phyloP scores from a whole-genome alignment of 2,888 invertebrate species.

The Heteropelma amictum region DNA sequence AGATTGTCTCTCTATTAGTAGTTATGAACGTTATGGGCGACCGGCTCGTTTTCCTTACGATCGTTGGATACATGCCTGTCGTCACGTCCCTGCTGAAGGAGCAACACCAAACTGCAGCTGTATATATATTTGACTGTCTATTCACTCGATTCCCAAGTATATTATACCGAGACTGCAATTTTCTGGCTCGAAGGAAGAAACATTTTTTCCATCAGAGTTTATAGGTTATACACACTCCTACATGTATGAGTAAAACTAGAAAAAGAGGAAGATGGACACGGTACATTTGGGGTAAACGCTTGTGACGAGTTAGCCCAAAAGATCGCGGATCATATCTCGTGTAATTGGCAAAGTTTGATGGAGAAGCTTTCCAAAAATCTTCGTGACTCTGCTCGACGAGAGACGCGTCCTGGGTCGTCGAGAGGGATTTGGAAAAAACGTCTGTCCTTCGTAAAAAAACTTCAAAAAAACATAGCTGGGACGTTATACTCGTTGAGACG shows the following conservation, averaged over 20 bases:
- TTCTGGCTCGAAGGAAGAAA: slow-evolving; percentile 37
- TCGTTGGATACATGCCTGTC: slow-evolving; percentile 24
- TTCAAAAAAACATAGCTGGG: no score
- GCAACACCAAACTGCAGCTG: slow-evolving; percentile 5
- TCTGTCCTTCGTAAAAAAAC: no score
- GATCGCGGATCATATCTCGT: slow-evolving; percentile 14
- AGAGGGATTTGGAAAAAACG: background rate
- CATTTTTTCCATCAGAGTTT: slow-evolving; percentile 50
- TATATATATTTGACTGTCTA: slow-evolving; percentile 12
- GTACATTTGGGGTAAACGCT: slow-evolving; percentile 41
- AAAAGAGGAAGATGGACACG: slow-evolving; percentile 19
- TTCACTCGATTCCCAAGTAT: slow-evolving; percentile 35
- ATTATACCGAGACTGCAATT: slow-evolving; percentile 44
- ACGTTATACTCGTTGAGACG: no score
- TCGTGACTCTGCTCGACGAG: slow-evolving; percentile 17
- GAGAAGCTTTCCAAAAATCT: slow-evolving; percentile 35
- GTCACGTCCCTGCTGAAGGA: slow-evolving; percentile 13
- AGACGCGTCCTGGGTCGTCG: background rate
- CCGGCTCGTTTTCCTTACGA: slow-evolving; percentile 39
- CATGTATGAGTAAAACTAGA: slow-evolving; percentile 14
- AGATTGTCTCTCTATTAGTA: slow-evolving; percentile 50
- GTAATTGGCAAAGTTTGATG: slow-evolving; percentile 61
- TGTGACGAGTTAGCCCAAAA: slow-evolving; percentile 36
- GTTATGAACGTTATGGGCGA: slow-evolving; percentile 53
- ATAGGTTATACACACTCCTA: no score